A percentile compares a stretch with the other conserved stretches of the same genome.
These are phyloP conservation scores for Ptilonorhynchus violaceus DNA, from an alignment of 2,113 vertebrate genomes.

Conservation along the genomic window DNA sequence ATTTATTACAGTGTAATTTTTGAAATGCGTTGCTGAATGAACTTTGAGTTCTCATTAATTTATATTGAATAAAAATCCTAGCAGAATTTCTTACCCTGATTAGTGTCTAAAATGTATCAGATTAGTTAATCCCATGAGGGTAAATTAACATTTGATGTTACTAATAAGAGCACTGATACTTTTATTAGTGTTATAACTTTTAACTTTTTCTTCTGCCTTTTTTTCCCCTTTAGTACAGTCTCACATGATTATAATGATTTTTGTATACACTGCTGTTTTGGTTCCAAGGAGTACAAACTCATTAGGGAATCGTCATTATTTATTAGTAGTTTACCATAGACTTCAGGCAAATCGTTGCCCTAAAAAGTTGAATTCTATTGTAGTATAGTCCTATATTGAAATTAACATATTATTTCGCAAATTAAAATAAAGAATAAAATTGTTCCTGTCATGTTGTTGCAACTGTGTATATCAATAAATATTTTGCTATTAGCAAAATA, in stretches of 20 bases:
- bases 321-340: background rate
- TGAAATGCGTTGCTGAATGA: background rate
- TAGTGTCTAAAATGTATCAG: background rate
- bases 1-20: background rate
- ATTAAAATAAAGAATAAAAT: background rate
- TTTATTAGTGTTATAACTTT: background rate
- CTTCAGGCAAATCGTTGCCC: background rate
- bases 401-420: background rate
- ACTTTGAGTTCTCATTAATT: constrained; percentile 18
- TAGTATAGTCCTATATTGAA: background rate
- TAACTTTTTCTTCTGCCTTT: background rate
- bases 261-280: background rate
- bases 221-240: accelerated
- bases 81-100: background rate
- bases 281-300: background rate
- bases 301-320: background rate
- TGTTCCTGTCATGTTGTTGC: background rate
- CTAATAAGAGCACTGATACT: background rate
- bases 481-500: background rate
- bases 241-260: background rate
- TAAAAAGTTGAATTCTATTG: background rate
- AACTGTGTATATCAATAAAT: background rate
- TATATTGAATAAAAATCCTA: constrained; percentile 9
- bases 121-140: background rate
- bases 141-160: constrained; percentile 9